phyloP scores from a whole-genome alignment of 2,113 vertebrate genomes.

The Corvus hawaiiensis region DNA sequence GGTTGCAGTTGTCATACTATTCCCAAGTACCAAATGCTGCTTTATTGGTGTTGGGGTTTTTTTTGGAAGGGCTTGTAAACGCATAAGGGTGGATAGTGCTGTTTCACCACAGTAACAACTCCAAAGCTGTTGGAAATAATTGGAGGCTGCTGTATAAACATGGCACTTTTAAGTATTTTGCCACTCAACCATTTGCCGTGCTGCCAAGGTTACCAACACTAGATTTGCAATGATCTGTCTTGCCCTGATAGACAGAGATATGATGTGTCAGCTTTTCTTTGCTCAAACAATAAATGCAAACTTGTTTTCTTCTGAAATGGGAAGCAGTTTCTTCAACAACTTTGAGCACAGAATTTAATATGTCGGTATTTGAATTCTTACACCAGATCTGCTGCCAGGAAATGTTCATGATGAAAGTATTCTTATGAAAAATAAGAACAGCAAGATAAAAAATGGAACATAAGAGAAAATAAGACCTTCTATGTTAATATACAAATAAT shows the following conservation, averaged over 20 bases:
- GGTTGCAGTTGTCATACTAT: background rate
- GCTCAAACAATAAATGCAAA: background rate
- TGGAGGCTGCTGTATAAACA: background rate
- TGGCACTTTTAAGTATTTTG: background rate
- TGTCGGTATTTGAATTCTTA: constrained; percentile 36
- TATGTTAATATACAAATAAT: background rate
- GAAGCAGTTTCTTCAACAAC: constrained; percentile 14
- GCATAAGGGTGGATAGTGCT: background rate
- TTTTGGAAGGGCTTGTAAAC: background rate
- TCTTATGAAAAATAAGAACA: constrained; percentile 19
- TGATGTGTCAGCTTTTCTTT: background rate
- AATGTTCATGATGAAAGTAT: constrained; percentile 13
- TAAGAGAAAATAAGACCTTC: background rate
- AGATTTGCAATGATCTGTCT: background rate
- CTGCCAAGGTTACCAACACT: background rate
- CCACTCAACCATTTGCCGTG: background rate
- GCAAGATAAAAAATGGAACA: background rate
- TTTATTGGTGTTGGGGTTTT: background rate
- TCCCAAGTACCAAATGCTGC: background rate
- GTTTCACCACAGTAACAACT: background rate
- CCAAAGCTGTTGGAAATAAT: background rate
- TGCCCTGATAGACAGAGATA: background rate
- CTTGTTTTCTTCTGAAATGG: background rate
- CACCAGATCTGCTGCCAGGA: background rate
- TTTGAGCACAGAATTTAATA: constrained; percentile 19